Percentiles rank a stretch among this genome's conserved stretches.
These are phyloP conservation scores for Caenorhabditis becei DNA, from an alignment of 2,888 invertebrate genomes.

Conservation along the genomic window DNA sequence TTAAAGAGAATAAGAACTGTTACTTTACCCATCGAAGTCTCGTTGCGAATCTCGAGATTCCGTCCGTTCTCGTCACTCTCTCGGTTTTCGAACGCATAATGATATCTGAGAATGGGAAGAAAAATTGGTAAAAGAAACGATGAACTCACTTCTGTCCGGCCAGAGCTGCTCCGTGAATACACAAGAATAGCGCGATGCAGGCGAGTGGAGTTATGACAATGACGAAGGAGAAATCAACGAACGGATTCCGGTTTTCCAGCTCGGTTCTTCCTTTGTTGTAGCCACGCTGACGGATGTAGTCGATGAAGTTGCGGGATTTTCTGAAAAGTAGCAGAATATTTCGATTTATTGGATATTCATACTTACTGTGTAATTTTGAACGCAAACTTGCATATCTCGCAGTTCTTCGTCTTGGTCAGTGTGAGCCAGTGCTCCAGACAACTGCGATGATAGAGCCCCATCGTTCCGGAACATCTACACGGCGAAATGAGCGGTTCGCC, in stretches of 20 bases:
- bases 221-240: conserved; percentile 85
- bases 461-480: conserved; percentile 86
- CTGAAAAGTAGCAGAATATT: conserved; percentile 28
- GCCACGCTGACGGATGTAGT: conserved; percentile 57
- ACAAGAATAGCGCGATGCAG: conserved; percentile 84
- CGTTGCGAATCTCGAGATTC: conserved; percentile 53
- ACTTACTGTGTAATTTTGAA: conserved; percentile 86
- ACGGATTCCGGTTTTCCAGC: conserved; percentile 83
- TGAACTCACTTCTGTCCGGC: conserved; percentile 46
- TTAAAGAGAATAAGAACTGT: no score
- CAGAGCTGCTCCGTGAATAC: conserved; percentile 71
- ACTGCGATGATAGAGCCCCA: conserved; percentile 87
- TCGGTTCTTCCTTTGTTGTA: conserved; percentile 38
- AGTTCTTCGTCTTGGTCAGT: conserved; percentile 87
- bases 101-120: conserved; percentile 23
- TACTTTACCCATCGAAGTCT: conserved; percentile 61
- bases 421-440: conserved; percentile 88
- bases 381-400: conserved; percentile 87
- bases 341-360: no score
- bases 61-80: conserved; percentile 32
- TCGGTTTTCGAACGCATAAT: conserved; percentile 55
- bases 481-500: conserved; percentile 84
- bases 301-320: conserved; percentile 82
- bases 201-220: conserved; percentile 85
- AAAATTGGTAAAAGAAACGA: not conserved